Evolutionary conservation across 1,140 invertebrate species (phyloP).

Genomic region (Tachypleus tridentatus): DNA sequence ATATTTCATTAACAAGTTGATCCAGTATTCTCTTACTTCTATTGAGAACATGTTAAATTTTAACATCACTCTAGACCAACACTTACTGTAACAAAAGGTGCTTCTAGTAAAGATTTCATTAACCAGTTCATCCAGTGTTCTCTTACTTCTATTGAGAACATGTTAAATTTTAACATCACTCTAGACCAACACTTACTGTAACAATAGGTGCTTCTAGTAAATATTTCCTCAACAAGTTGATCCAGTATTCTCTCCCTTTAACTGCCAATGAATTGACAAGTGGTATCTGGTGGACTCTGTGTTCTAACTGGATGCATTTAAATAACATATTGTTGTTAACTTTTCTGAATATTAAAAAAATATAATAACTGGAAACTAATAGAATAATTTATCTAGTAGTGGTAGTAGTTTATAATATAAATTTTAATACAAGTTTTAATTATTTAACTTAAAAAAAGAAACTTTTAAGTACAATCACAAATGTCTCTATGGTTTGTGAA

Average conservation of each 20-base stretch:
- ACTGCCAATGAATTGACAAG: conserved; percentile 47
- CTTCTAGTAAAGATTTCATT: conserved; percentile 49
- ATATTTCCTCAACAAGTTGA: conserved; percentile 52
- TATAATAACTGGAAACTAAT: conserved; percentile 10
- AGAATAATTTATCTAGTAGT: neutral
- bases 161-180: too few relatives aligned
- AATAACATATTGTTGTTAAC: conserved; percentile 11
- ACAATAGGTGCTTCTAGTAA: conserved; percentile 45
- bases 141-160: conserved; percentile 40
- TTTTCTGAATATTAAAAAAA: conserved; percentile 7
- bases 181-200: conserved; percentile 12
- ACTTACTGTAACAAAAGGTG: too few relatives aligned
- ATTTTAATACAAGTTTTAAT: too few relatives aligned
- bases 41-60: too few relatives aligned
- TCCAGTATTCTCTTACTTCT: too few relatives aligned
- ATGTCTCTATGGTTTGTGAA: too few relatives aligned
- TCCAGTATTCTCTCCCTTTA: conserved; percentile 57
- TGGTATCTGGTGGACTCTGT: conserved; percentile 55
- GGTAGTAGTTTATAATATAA: too few relatives aligned
- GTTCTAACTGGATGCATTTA: conserved; percentile 46
- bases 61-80: too few relatives aligned
- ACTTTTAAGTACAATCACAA: too few relatives aligned
- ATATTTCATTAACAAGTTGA: too few relatives aligned
- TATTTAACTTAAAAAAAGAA: too few relatives aligned
- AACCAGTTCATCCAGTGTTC: conserved; percentile 60